These are phyloP conservation scores for Acronicta aceris DNA, from an alignment of 2,888 invertebrate species.

Conservation along the genomic window DNA sequence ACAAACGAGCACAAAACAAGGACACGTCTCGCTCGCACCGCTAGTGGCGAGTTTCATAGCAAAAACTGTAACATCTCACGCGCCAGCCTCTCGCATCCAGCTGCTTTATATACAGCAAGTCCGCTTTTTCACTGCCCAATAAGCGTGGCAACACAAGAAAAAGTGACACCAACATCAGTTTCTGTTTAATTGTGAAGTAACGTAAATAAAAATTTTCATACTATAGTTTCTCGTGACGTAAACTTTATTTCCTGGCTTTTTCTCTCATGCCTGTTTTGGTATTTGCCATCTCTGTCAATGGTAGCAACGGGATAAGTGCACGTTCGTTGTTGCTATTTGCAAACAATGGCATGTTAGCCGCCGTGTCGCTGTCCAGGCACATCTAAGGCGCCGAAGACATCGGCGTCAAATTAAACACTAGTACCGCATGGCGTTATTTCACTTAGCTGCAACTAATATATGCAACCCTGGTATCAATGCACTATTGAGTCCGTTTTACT, in stretches of 20 bases:
- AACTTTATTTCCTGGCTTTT: constrained; percentile 47
- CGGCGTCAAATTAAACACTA: constrained; percentile 78
- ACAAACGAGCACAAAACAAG: constrained; percentile 67
- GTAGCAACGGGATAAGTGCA: constrained; percentile 70
- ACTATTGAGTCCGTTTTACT: too few relatives aligned
- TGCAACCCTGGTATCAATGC: neutral
- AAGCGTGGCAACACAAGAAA: constrained; percentile 66
- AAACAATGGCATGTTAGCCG: constrained; percentile 87
- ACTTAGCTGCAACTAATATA: constrained; percentile 28
- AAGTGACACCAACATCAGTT: constrained; percentile 61
- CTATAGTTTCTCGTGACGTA: constrained; percentile 55
- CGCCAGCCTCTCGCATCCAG: constrained; percentile 57
- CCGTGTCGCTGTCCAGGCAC: constrained; percentile 78
- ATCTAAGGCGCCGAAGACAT: constrained; percentile 77
- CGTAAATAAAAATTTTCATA: constrained; percentile 67
- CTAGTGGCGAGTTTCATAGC: constrained; percentile 50
- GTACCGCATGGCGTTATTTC: constrained; percentile 41
- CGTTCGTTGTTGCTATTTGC: constrained; percentile 82
- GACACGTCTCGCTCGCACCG: constrained; percentile 58
- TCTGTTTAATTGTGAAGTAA: constrained; percentile 59
- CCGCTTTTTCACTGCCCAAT: constrained; percentile 67
- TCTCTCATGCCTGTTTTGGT: constrained; percentile 51
- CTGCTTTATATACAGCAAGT: constrained; percentile 74
- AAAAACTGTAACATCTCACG: constrained; percentile 76
- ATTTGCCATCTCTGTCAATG: constrained; percentile 64